phyloP scores from a whole-genome alignment of 1,140 invertebrate species.

The Listronotus oregonensis region DNA sequence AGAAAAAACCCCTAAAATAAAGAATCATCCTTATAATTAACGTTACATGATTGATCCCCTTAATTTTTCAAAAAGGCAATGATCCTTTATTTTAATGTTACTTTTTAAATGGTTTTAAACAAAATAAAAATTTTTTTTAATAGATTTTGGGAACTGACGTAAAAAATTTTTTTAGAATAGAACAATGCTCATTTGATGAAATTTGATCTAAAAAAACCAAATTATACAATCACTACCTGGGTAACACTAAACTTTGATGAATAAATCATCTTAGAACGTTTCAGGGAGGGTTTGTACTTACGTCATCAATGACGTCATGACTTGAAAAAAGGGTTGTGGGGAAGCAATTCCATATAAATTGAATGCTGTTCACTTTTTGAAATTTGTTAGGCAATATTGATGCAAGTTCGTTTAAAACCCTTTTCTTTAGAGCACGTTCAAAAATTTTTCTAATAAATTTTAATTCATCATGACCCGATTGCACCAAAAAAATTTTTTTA shows the following conservation, averaged over 20 bases:
- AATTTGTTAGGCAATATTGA: too few relatives aligned
- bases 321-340: too few relatives aligned
- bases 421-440: too few relatives aligned
- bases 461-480: too few relatives aligned
- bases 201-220: slow-evolving; percentile 31
- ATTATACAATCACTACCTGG: slow-evolving; percentile 24
- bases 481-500: too few relatives aligned
- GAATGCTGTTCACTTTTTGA: too few relatives aligned
- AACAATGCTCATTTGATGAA: slow-evolving; percentile 31
- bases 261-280: slow-evolving; percentile 38
- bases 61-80: slow-evolving; percentile 45
- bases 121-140: slow-evolving; percentile 44
- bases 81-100: too few relatives aligned
- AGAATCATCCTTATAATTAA: slow-evolving; percentile 44
- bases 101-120: slow-evolving; percentile 30
- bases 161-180: slow-evolving; percentile 31
- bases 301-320: too few relatives aligned
- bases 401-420: too few relatives aligned
- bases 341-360: too few relatives aligned
- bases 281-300: too few relatives aligned
- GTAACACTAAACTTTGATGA: slow-evolving; percentile 45
- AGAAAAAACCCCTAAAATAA: slow-evolving; percentile 36
- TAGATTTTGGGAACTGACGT: slow-evolving; percentile 11
- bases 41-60: slow-evolving; percentile 51
- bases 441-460: too few relatives aligned